Base-by-base conservation (phyloP, 2,888 invertebrate genomes). In the Neoaliturus tenellus region DNA sequence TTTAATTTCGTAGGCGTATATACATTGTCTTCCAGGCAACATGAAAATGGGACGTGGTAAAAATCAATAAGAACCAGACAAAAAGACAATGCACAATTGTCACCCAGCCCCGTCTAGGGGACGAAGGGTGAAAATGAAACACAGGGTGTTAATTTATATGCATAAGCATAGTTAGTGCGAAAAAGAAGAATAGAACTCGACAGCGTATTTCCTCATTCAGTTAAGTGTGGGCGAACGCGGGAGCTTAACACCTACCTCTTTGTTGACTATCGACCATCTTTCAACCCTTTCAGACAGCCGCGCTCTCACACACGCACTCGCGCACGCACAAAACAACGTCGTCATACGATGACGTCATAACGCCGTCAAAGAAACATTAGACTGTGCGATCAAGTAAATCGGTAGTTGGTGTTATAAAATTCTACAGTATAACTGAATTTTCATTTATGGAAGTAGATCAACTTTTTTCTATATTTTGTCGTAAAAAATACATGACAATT, bases 221-320 rank as follows among this genome's bases (percentile, higher is more conserved):
- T 71, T 71, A 71, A 71, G 71, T 33, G 41, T 71, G 41, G 71
- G 71, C 35, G 71, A 71, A 23, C 23, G 67, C 35, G 39, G 71
- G 71, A 71, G 71, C 71, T 71, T 71, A 71, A 71, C 71, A 71
- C 71, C 71, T 71, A 41, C 39, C 33, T 71, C 71, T 41, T 71
- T 71, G 71, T 71, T 71, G 23, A 4, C 8, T 71, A 71, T 71
- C 71, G 71, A 71, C 71, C 71, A 41, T 25, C 39, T 35, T 41
- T 2, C 71, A 39, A 71, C 71, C 71, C 71, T 71, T 35, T 71
- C 71, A 35, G 41, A 12, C 67, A n/a, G 33, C 31, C 31, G 35
- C 67, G 33, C 67, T 5, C 71, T 3, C 41, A 62, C 62, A 62
- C 62, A 25, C 62, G 25, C 62, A 51, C 51, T 8, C 51, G 17